Evolutionary conservation across 37 sponge, comb jelly and placozoan genomes (phyloP), one percentile per base, ranked within the genome.

Genomic region (Petrosia ficiformis): DNA sequence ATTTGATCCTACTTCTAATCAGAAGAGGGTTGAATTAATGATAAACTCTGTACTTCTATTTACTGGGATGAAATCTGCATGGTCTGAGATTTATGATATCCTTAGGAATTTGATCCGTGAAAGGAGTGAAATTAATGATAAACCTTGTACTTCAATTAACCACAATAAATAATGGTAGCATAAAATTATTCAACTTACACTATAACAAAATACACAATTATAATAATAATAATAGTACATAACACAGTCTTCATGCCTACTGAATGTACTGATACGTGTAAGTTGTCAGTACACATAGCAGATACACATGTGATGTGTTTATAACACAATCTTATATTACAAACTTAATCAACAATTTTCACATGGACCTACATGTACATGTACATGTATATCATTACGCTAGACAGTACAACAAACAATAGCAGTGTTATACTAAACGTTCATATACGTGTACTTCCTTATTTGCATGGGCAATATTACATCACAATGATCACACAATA

Each of bases 361-460:
- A 14, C 54, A 48, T 48, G 54, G 8, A 48, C 54, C 8, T 48
- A 48, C 14, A 14, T 14, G 54, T 72, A 78, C 57, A 73, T 78
- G 26, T 34, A 76, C 28, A 65, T 33, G 72, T 44, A 44, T 33
- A 44, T 48, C 8, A 14, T 14, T 48, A 48, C 8, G 14, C 8
- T 48, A 14, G 8, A 48, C 14, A 48, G 14, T 48, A 14, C 14
- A 48, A 14, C 19, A 64, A 8, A 64, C 10, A 30, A 14, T 8
- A 48, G 14, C 54, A 48, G 54, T 48, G 54, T 8, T 19, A 48
- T 48, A 48, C 54, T 19, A n/a, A n/a, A n/a, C n/a, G n/a, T n/a
- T n/a, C n/a, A n/a, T n/a, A n/a, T n/a, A n/a, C n/a, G n/a, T n/a
- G n/a, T n/a, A n/a, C n/a, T n/a, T n/a, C n/a, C n/a, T n/a, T n/a